Percentiles rank a stretch among this genome's conserved stretches.
Evolutionary conservation across 2,113 vertebrate species (phyloP).

Genomic region (Gasterosteus aculeatus): DNA sequence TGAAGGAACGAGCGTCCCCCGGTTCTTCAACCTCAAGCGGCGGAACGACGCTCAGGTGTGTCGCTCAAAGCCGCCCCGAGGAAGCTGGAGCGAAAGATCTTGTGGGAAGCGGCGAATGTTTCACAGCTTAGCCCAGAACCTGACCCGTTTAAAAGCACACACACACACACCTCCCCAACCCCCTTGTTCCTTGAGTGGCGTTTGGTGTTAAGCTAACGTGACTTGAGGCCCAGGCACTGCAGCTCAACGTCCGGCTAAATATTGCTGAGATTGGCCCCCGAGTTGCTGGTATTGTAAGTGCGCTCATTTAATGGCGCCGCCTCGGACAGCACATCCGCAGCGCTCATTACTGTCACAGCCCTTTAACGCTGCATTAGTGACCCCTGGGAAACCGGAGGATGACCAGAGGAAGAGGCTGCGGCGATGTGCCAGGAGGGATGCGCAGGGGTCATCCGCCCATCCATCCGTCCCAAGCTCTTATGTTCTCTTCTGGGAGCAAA

Average conservation of each 20-base stretch:
- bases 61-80: conserved; percentile 27
- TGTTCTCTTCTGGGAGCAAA: conserved; percentile 48
- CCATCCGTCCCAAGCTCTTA: conserved; percentile 68
- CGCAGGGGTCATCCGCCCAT: conserved; percentile 42
- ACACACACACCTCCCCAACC: conserved; percentile 18
- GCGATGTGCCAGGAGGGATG: conserved; percentile 55
- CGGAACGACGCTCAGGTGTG: neutral
- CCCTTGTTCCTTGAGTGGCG: conserved; percentile 45
- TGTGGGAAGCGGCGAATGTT: conserved; percentile 38
- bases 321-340: conserved; percentile 47
- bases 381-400: conserved; percentile 56
- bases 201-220: conserved; percentile 69
- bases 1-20: neutral
- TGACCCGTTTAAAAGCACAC: conserved; percentile 31
- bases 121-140: conserved; percentile 31
- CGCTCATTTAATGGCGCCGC: conserved; percentile 65
- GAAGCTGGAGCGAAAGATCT: conserved; percentile 27
- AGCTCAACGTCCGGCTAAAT: conserved; percentile 79
- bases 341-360: conserved; percentile 78
- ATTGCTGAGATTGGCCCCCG: conserved; percentile 77
- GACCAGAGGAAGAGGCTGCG: conserved; percentile 48
- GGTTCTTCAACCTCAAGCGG: conserved; percentile 7
- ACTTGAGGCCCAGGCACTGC: conserved; percentile 66
- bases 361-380: conserved; percentile 68
- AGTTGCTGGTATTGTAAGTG: conserved; percentile 77